phyloP scores from a whole-genome alignment of 2,113 vertebrate genomes.

The Cairina moschata region DNA sequence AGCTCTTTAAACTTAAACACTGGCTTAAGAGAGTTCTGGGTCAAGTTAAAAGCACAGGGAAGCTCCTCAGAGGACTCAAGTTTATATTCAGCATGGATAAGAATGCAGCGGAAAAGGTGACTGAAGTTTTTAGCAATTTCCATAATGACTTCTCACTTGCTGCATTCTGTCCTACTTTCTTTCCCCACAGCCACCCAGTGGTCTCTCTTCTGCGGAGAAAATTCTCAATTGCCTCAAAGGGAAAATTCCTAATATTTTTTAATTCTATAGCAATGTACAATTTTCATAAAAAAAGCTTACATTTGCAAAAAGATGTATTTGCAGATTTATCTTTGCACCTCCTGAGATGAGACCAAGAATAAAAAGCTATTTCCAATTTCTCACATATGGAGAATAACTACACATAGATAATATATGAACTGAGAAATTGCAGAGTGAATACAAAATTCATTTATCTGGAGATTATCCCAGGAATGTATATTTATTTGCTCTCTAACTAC shows the following conservation, averaged over 20 bases:
- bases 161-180: constrained; percentile 56
- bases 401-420: constrained; percentile 34
- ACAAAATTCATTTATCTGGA: constrained; percentile 34
- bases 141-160: constrained; percentile 40
- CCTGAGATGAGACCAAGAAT: constrained; percentile 9
- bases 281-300: neutral
- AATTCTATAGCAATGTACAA: neutral
- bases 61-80: neutral
- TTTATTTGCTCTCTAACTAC: constrained; percentile 3
- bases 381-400: constrained; percentile 23
- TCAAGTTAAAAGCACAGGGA: constrained; percentile 14
- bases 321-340: constrained; percentile 35
- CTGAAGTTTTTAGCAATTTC: constrained; percentile 41
- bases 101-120: constrained; percentile 10
- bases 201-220: neutral
- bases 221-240: neutral
- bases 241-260: constrained; percentile 17
- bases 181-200: neutral
- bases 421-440: constrained; percentile 28
- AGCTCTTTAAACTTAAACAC: constrained; percentile 1
- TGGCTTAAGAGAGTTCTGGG: constrained; percentile 23
- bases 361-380: constrained; percentile 16
- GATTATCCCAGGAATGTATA: neutral
- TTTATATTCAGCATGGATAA: constrained; percentile 4
- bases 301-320: constrained; percentile 24